A percentile compares a stretch with the other conserved stretches of the same genome.
These are phyloP conservation scores for Boloria euphrosyne DNA, from an alignment of 2,888 invertebrate genomes.

Conservation along the genomic window DNA sequence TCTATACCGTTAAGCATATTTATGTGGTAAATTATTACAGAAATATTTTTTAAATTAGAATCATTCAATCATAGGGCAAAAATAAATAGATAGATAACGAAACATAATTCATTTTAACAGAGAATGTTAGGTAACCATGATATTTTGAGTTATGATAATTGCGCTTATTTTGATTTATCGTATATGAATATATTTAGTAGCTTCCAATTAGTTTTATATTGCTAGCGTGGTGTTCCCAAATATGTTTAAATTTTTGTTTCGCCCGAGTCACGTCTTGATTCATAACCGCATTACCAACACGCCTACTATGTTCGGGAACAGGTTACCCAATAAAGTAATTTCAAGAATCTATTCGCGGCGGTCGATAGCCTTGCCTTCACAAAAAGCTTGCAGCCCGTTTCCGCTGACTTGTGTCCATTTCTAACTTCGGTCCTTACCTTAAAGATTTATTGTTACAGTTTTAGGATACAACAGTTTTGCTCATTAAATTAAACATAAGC, in stretches of 20 bases:
- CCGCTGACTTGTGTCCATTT: constrained; percentile 23
- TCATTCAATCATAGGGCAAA: constrained; percentile 22
- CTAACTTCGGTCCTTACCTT: constrained; percentile 4
- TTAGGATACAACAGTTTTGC: too few relatives aligned
- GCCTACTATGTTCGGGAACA: constrained; percentile 68
- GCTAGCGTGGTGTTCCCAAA: constrained; percentile 42
- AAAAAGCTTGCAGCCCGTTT: constrained; percentile 62
- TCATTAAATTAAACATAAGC: too few relatives aligned
- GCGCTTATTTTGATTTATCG: constrained; percentile 50
- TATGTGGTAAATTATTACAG: not conserved
- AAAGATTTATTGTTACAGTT: constrained; percentile 8
- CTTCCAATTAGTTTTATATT: constrained; percentile 39
- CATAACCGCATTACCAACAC: constrained; percentile 64
- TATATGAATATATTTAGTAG: constrained; percentile 52
- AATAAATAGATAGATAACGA: constrained; percentile 13
- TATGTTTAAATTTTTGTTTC: constrained; percentile 51
- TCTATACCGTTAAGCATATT: not conserved
- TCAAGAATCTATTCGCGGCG: constrained; percentile 69
- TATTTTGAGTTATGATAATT: constrained; percentile 43
- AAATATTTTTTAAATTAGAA: not conserved
- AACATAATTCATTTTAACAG: constrained; percentile 28
- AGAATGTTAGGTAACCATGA: constrained; percentile 27
- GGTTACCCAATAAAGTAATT: constrained; percentile 78
- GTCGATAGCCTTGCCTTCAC: constrained; percentile 69
- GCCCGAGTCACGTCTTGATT: constrained; percentile 61